These are phyloP conservation scores for Eulithis testata DNA, from an alignment of 2,888 invertebrate genomes.

Conservation along the genomic window DNA sequence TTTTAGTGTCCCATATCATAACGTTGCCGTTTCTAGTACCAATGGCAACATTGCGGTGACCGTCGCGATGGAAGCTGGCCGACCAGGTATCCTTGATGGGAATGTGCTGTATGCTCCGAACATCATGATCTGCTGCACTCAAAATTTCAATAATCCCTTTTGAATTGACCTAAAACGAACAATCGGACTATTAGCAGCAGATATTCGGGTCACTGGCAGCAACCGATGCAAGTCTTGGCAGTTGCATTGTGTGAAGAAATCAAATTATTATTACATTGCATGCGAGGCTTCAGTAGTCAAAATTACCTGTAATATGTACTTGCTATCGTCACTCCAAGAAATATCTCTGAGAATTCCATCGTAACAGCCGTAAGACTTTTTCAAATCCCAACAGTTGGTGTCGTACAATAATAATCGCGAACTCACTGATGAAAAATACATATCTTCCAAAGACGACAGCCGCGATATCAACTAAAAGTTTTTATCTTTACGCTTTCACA, in stretches of 20 bases:
- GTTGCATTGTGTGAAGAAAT: neutral
- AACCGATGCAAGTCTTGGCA: conserved; percentile 44
- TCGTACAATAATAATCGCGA: conserved; percentile 83
- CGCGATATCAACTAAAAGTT: conserved; percentile 15
- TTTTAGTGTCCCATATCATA: conserved; percentile 80
- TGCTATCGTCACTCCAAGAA: conserved; percentile 81
- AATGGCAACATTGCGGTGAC: conserved; percentile 75
- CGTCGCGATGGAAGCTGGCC: conserved; percentile 77
- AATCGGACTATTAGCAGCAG: conserved; percentile 13
- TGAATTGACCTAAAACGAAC: conserved; percentile 71
- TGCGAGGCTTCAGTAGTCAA: neutral
- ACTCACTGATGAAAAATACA: conserved; percentile 85
- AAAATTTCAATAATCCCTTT: conserved; percentile 76
- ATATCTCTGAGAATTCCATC: conserved; percentile 74
- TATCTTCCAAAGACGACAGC: conserved; percentile 49
- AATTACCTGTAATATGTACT: conserved; percentile 77
- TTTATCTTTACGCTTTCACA: conserved; percentile 34
- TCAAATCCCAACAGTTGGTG: conserved; percentile 80
- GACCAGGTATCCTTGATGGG: conserved; percentile 78
- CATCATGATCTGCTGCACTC: conserved; percentile 71
- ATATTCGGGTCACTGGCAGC: conserved; percentile 26
- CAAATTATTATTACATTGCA: neutral
- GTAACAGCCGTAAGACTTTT: conserved; percentile 78
- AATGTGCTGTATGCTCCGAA: conserved; percentile 75
- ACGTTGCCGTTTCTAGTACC: conserved; percentile 78